Evolutionary conservation across 2,797 vertebrate genomes (phyloP).

Genomic region (Onychomys torridus): DNA sequence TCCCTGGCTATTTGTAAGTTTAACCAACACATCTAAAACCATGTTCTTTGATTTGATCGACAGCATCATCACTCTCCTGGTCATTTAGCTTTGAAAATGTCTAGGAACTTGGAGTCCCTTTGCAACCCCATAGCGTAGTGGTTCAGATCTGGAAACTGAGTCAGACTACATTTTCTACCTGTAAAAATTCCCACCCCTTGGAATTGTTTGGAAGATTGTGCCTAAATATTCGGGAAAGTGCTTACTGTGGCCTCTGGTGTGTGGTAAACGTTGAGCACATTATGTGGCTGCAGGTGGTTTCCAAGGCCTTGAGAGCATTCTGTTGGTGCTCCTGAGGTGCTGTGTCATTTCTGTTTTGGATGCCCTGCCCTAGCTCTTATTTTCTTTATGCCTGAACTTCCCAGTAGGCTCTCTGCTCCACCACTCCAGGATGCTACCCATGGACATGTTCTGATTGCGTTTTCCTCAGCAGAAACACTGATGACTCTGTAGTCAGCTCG

Average conservation of each 20-base stretch:
- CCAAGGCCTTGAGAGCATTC: background rate
- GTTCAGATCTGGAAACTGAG: background rate
- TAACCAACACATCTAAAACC: background rate
- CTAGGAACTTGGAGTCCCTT: background rate
- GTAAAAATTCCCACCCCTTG: background rate
- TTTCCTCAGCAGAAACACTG: background rate
- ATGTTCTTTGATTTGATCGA: background rate
- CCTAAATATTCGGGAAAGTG: background rate
- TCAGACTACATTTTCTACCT: background rate
- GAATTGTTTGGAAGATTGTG: background rate
- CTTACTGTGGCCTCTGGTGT: background rate
- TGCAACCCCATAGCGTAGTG: background rate
- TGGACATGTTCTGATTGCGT: background rate
- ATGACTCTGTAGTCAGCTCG: background rate
- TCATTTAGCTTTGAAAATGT: slow-evolving; percentile 7
- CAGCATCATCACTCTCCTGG: background rate
- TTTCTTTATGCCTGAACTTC: rapidly evolving
- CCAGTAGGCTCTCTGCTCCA: too few relatives aligned
- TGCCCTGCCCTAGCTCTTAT: background rate
- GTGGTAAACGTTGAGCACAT: background rate
- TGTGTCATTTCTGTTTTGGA: background rate
- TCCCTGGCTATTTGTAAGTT: background rate
- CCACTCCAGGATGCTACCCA: rapidly evolving
- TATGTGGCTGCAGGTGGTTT: background rate
- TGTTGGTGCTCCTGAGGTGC: background rate